Evolutionary conservation across 2,797 vertebrate species (phyloP).

Genomic region (Enteromius paludinosus): DNA sequence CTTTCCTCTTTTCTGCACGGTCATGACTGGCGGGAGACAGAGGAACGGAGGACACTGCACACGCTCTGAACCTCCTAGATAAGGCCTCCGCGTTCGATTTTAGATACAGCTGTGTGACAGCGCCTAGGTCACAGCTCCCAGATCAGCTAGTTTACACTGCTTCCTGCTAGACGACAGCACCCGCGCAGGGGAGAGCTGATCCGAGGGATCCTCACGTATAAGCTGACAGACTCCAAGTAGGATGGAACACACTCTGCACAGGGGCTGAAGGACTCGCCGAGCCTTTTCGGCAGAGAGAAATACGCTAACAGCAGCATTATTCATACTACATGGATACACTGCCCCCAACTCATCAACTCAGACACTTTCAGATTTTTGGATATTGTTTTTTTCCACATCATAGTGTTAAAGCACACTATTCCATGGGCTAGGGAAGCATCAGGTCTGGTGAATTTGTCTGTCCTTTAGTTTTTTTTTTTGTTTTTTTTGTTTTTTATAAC

Average conservation of each 20-base stretch:
- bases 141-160: conserved; percentile 75
- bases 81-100: conserved; percentile 40
- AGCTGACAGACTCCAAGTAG: conserved; percentile 66
- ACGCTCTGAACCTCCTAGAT: conserved; percentile 3
- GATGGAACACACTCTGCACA: conserved; percentile 35
- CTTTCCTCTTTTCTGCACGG: conserved; percentile 52
- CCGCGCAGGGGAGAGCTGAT: conserved; percentile 63
- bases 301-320: conserved; percentile 50
- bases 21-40: conserved; percentile 50
- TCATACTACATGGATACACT: conserved; percentile 53
- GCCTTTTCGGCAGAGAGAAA: conserved; percentile 37
- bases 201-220: conserved; percentile 71
- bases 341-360: conserved; percentile 18
- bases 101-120: conserved; percentile 56
- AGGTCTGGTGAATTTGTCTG: conserved; percentile 29
- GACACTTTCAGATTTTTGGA: neutral
- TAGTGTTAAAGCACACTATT: conserved; percentile 39
- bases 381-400: conserved; percentile 21
- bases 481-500: neutral
- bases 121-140: conserved; percentile 45
- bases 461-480: neutral
- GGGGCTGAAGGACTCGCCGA: conserved; percentile 41
- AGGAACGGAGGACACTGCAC: conserved; percentile 41
- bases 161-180: conserved; percentile 65
- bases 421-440: conserved; percentile 3